Evolutionary conservation across 2,113 vertebrate genomes (phyloP).

Genomic region (Ictalurus punctatus): DNA sequence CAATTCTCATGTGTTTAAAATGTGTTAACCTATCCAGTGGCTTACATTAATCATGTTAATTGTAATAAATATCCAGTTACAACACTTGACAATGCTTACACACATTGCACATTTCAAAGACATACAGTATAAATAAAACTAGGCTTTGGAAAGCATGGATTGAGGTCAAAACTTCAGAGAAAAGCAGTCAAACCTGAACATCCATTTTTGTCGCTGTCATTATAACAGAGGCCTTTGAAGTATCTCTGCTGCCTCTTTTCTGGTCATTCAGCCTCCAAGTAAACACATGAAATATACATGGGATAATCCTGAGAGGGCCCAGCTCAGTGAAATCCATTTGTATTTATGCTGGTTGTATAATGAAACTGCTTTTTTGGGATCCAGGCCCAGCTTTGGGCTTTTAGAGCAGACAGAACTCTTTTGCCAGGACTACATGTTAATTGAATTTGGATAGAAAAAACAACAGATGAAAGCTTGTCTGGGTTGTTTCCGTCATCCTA

Average conservation of each 20-base stretch:
- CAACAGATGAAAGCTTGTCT: constrained; percentile 67
- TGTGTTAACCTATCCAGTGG: not conserved
- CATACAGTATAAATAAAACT: constrained; percentile 13
- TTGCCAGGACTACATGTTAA: constrained; percentile 60
- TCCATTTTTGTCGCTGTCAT: constrained; percentile 6
- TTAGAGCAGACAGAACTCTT: constrained; percentile 51
- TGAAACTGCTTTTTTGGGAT: constrained; percentile 34
- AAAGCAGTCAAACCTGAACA: not conserved
- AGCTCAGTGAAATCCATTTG: constrained; percentile 22
- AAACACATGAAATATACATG: constrained; percentile 49
- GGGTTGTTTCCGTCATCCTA: constrained; percentile 46
- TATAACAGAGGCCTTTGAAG: constrained; percentile 31
- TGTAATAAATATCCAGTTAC: not conserved
- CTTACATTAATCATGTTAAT: not conserved
- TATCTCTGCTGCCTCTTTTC: constrained; percentile 26
- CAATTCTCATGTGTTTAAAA: not conserved
- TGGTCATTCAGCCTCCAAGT: constrained; percentile 21
- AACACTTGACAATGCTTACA: not conserved
- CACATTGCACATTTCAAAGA: not conserved
- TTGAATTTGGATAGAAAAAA: constrained; percentile 65
- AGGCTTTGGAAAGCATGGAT: not conserved
- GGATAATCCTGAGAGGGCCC: constrained; percentile 15
- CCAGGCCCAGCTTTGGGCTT: constrained; percentile 53
- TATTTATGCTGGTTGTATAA: constrained; percentile 26
- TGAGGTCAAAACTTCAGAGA: constrained; percentile 22